phyloP scores from a whole-genome alignment of 1,140 invertebrate genomes.

The Tetramorium simillimum region DNA sequence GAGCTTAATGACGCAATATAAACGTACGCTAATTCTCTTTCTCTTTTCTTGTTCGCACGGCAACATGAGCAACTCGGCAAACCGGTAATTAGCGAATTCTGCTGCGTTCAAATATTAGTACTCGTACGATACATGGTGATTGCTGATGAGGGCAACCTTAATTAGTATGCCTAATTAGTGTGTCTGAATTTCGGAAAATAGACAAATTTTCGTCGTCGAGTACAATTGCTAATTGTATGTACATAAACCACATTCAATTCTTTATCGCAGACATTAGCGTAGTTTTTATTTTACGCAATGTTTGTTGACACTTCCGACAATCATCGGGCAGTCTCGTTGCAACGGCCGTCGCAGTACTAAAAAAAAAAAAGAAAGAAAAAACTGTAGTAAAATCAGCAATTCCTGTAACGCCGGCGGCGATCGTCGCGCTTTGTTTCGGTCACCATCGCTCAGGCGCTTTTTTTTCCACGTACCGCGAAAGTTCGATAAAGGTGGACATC shows the following conservation, averaged over 20 bases:
- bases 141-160: conserved; percentile 17
- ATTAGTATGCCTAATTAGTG: background rate
- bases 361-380: background rate
- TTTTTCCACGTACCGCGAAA: conserved; percentile 14
- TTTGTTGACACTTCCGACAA: conserved; percentile 16
- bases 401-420: background rate
- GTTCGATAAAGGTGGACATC: conserved; percentile 46
- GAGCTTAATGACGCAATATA: background rate
- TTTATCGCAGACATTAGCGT: background rate
- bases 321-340: conserved; percentile 1
- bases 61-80: background rate
- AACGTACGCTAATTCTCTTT: background rate
- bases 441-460: conserved; percentile 7
- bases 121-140: background rate
- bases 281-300: background rate
- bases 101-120: conserved; percentile 44
- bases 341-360: background rate
- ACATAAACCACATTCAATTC: background rate
- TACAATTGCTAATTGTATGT: background rate
- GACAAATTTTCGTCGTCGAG: background rate
- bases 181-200: conserved; percentile 3
- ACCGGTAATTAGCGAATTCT: conserved; percentile 26
- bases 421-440: conserved; percentile 12
- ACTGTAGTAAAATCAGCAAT: background rate
- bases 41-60: background rate